Evolutionary conservation across 2,113 vertebrate genomes (phyloP).

Genomic region (Accipiter virgatus): DNA sequence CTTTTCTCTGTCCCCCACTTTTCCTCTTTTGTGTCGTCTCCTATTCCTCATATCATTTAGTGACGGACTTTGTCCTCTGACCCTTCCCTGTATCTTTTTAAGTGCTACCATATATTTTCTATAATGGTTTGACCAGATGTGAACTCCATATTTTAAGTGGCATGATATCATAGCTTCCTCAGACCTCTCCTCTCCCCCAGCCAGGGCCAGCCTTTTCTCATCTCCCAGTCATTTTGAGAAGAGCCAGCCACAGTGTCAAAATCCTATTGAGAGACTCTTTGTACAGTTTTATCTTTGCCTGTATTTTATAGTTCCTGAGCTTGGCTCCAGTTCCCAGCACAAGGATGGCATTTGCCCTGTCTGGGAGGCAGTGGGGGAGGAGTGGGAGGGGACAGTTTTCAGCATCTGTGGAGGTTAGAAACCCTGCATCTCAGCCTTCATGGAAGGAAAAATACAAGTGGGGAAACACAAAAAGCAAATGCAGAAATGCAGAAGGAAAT

Average conservation of each 20-base stretch:
- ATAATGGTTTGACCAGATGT: constrained; percentile 62
- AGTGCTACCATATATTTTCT: constrained; percentile 55
- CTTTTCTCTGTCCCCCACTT: not conserved
- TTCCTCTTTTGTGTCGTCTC: not conserved
- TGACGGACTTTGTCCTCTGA: constrained; percentile 29
- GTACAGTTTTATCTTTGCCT: not conserved
- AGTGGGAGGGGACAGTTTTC: not conserved
- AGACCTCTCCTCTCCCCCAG: constrained; percentile 24
- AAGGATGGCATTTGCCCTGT: not conserved
- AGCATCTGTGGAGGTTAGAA: not conserved
- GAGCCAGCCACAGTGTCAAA: not conserved
- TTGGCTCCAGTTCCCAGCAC: not conserved
- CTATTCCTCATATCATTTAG: constrained; percentile 26
- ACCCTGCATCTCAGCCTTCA: not conserved
- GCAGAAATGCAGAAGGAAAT: not conserved
- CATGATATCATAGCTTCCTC: constrained; percentile 61
- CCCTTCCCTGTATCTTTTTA: constrained; percentile 50
- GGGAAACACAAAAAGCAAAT: not conserved
- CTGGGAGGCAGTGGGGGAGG: not conserved
- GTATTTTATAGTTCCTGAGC: not conserved
- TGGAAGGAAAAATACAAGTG: not conserved
- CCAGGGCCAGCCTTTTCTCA: not conserved
- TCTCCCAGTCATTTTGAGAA: constrained; percentile 12
- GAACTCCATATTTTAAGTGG: constrained; percentile 53
- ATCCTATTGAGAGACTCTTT: not conserved